Conservation (phyloP, 2,113 vertebrate genomes). For the Carassius gibelio region DNA sequence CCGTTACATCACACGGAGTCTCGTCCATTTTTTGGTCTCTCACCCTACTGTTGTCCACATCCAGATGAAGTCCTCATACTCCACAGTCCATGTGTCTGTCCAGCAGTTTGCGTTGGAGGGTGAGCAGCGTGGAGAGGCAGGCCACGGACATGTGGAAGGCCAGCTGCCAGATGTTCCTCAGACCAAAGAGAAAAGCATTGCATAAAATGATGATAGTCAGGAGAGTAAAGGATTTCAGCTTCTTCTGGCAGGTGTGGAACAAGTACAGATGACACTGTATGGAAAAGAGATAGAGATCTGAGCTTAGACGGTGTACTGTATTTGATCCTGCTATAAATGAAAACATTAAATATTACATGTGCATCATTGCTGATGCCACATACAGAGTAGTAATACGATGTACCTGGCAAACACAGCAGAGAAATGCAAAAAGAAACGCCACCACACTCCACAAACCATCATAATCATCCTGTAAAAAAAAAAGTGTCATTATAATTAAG, state of each 20-base stretch:
- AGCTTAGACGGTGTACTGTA: neutral
- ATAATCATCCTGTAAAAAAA: slow-evolving; percentile 80
- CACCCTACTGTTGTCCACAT: neutral
- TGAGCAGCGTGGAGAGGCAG: slow-evolving; percentile 83
- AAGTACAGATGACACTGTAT: slow-evolving; percentile 91
- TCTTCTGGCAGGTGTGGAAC: slow-evolving; percentile 85
- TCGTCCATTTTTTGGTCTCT: neutral
- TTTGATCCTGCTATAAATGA: neutral
- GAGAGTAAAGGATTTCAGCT: slow-evolving; percentile 77
- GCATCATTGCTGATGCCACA: neutral
- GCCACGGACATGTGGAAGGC: slow-evolving; percentile 89
- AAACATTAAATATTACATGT: neutral
- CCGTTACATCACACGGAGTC: neutral
- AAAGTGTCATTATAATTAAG: neutral
- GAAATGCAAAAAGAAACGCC: slow-evolving; percentile 88
- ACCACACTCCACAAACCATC: slow-evolving; percentile 86
- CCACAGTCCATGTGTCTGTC: slow-evolving; percentile 82
- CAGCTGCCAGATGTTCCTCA: slow-evolving; percentile 89
- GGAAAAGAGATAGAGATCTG: neutral
- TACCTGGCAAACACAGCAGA: slow-evolving; percentile 89
- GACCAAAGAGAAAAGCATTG: slow-evolving; percentile 84
- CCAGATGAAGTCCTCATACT: slow-evolving; percentile 74
- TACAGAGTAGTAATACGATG: neutral
- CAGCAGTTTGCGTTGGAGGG: slow-evolving; percentile 79
- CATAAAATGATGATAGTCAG: slow-evolving; percentile 80